phyloP scores from a whole-genome alignment of 2,113 vertebrate genomes.

The Onychostoma macrolepis region DNA sequence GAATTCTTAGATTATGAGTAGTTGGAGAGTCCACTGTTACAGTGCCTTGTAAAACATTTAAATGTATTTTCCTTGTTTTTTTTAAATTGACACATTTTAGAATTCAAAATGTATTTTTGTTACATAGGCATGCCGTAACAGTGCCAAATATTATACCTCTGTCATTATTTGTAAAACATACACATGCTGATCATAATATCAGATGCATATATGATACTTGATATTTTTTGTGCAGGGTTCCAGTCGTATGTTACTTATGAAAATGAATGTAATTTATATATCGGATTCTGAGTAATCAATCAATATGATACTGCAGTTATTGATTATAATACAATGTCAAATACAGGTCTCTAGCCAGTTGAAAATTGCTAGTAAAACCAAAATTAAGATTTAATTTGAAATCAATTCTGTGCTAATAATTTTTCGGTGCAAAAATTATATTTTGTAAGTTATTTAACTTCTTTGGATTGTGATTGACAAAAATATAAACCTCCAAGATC shows the following conservation, averaged over 20 bases:
- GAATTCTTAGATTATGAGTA: background rate
- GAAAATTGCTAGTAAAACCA: background rate
- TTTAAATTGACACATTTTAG: background rate
- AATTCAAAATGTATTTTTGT: slow-evolving; percentile 4
- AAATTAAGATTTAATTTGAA: background rate
- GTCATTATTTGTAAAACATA: background rate
- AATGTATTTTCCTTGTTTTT: background rate
- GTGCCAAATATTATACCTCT: slow-evolving; percentile 19
- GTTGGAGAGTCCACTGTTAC: slow-evolving; percentile 4
- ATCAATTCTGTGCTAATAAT: background rate
- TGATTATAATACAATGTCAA: background rate
- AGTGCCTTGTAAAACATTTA: slow-evolving; percentile 16
- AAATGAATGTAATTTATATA: slow-evolving; percentile 11
- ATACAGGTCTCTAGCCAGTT: background rate
- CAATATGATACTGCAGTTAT: background rate
- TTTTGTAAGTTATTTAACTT: too few relatives aligned
- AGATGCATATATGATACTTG: background rate
- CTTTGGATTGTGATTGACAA: background rate
- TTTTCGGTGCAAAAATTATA: background rate
- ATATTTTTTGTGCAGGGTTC: background rate
- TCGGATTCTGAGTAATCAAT: background rate
- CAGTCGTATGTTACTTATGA: background rate
- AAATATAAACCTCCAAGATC: background rate
- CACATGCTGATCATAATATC: slow-evolving; percentile 3
- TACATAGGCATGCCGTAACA: background rate